These are phyloP conservation scores for Ovis aries DNA, from an alignment of 2,113 vertebrate genomes.

Conservation along the genomic window DNA sequence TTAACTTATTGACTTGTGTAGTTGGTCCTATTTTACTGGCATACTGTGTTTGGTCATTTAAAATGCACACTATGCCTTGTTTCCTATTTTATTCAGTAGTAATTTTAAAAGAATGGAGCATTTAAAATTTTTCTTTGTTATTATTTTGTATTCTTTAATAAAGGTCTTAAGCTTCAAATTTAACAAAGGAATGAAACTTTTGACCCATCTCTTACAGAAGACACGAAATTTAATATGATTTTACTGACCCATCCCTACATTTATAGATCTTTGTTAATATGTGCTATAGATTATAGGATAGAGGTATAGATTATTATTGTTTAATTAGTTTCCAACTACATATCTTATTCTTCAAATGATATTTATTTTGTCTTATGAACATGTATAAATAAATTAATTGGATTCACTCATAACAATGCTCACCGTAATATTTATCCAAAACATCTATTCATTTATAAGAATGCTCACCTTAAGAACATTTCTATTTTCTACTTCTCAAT, in stretches of 20 bases:
- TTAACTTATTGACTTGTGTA: neutral
- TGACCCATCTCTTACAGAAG: neutral
- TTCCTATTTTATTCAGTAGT: neutral
- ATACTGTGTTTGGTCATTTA: neutral
- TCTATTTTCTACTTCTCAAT: neutral
- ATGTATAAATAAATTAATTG: neutral
- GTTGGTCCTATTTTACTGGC: neutral
- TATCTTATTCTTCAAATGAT: neutral
- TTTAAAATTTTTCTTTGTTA: neutral
- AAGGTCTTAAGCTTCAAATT: neutral
- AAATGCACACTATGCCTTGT: neutral
- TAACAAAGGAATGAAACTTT: neutral
- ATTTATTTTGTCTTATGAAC: neutral
- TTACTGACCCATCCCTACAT: neutral
- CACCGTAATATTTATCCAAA: neutral
- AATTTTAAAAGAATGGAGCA: neutral
- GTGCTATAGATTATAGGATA: neutral
- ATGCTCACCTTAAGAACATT: neutral
- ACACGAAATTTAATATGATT: neutral
- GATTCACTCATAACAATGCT: neutral
- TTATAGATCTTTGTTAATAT: neutral
- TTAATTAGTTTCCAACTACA: neutral
- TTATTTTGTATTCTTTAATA: neutral
- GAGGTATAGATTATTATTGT: neutral
- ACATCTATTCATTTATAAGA: neutral